A percentile compares a stretch with the other conserved stretches of the same genome.
These are phyloP conservation scores for Sphaeramia orbicularis DNA, from an alignment of 2,797 vertebrate genomes.

Conservation along the genomic window DNA sequence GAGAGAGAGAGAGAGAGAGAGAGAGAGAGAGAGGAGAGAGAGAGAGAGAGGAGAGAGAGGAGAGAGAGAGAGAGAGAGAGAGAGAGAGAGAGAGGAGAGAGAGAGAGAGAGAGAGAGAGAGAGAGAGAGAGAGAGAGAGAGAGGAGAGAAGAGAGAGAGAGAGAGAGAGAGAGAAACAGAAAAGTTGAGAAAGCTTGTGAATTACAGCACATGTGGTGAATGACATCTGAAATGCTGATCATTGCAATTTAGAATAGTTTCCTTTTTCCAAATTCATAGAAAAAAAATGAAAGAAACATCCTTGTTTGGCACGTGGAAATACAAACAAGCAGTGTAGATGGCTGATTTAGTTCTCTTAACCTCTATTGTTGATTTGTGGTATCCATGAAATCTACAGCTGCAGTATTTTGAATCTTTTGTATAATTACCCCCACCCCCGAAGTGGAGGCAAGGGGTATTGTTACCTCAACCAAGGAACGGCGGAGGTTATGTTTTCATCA, in stretches of 20 bases:
- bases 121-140: too few relatives aligned
- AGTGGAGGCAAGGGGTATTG: too few relatives aligned
- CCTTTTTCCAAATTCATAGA: not conserved
- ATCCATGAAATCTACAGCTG: not conserved
- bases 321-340: not conserved
- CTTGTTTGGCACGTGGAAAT: not conserved
- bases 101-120: not conserved
- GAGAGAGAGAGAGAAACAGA: too few relatives aligned
- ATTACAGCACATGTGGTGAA: not conserved
- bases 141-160: too few relatives aligned
- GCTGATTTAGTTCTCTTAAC: constrained; percentile 4
- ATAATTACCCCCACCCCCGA: too few relatives aligned
- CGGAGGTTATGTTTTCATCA: too few relatives aligned
- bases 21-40: too few relatives aligned
- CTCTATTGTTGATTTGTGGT: not conserved
- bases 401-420: constrained; percentile 13
- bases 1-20: too few relatives aligned
- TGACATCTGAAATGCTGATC: not conserved
- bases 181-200: not conserved
- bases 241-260: not conserved
- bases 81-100: constrained; percentile 25
- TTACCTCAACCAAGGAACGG: too few relatives aligned
- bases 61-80: too few relatives aligned
- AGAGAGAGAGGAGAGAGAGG: not conserved
- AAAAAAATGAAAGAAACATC: not conserved